A percentile compares a stretch with the other conserved stretches of the same genome.
Conservation (phyloP, 2,888 invertebrate species). For the Hartigia nigra region DNA sequence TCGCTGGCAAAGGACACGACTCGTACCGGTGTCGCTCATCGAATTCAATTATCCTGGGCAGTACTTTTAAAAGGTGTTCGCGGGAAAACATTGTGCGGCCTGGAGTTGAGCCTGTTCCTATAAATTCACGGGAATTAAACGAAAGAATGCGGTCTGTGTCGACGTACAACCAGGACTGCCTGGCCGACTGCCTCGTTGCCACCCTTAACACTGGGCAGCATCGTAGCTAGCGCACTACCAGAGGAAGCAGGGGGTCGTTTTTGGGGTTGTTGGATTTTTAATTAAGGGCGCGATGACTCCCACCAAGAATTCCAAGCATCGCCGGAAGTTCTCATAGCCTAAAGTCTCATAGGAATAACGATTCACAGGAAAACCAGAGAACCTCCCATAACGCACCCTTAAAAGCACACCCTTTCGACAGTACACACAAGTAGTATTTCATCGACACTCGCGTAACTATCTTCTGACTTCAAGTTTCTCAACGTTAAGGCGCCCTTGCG, state of each 20-base stretch:
- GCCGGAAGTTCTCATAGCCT: constrained; percentile 37
- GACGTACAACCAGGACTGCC: constrained; percentile 42
- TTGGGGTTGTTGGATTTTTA: constrained; percentile 65
- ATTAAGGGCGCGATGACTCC: constrained; percentile 65
- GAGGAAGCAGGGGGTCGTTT: constrained; percentile 38
- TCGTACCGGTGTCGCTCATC: constrained; percentile 34
- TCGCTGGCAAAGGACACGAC: background rate
- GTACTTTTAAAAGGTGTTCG: constrained; percentile 36
- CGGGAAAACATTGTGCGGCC: constrained; percentile 9
- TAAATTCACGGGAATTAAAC: constrained; percentile 67
- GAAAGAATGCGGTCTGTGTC: constrained; percentile 65
- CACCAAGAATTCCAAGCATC: constrained; percentile 63
- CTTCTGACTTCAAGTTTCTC: background rate
- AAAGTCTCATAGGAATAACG: constrained; percentile 37
- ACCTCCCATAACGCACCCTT: background rate
- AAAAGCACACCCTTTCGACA: background rate
- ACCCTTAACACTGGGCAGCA: constrained; percentile 50
- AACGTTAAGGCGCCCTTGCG: background rate
- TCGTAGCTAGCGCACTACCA: constrained; percentile 26
- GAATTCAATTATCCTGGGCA: constrained; percentile 59
- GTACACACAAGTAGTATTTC: background rate
- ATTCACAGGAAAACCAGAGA: constrained; percentile 24
- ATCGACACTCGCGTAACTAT: background rate
- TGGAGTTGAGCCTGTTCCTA: constrained; percentile 38
- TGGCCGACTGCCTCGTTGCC: constrained; percentile 49